Conservation (phyloP, 2,888 invertebrate species). For the Palloptera scutellata region DNA sequence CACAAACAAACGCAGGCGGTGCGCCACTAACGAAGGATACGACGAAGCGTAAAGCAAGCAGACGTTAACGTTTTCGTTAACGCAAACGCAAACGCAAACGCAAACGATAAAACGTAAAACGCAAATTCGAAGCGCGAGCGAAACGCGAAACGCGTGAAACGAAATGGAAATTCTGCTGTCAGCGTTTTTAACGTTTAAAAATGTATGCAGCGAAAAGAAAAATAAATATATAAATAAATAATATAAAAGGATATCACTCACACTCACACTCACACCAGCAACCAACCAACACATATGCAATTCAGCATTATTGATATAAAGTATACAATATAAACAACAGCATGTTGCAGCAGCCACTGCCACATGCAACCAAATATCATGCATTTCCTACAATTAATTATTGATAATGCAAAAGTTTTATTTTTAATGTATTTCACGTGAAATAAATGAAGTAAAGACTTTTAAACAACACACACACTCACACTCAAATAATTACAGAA, state of each 20-base stretch:
- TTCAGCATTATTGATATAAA: conserved; percentile 9
- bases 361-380: conserved; percentile 2
- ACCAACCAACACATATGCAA: conserved; percentile 3
- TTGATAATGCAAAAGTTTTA: conserved; percentile 10
- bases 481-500: too few species aligned
- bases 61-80: conserved; percentile 7
- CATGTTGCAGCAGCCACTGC: not conserved
- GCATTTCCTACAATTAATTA: conserved; percentile 26
- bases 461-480: not conserved
- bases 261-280: not conserved
- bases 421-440: conserved; percentile 7
- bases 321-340: conserved; percentile 10
- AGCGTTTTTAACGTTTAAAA: conserved; percentile 5
- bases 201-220: conserved; percentile 1
- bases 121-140: not conserved
- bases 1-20: conserved; percentile 17
- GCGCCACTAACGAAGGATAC: conserved; percentile 18
- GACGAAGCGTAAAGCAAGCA: conserved; percentile 6
- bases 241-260: too few species aligned
- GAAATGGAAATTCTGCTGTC: not conserved
- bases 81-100: conserved; percentile 10
- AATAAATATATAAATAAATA: conserved; percentile 6
- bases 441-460: too few species aligned
- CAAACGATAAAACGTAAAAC: not conserved
- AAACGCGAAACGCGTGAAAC: not conserved